Conservation (phyloP, 2,113 vertebrate genomes). For the Bambusicola thoracicus region DNA sequence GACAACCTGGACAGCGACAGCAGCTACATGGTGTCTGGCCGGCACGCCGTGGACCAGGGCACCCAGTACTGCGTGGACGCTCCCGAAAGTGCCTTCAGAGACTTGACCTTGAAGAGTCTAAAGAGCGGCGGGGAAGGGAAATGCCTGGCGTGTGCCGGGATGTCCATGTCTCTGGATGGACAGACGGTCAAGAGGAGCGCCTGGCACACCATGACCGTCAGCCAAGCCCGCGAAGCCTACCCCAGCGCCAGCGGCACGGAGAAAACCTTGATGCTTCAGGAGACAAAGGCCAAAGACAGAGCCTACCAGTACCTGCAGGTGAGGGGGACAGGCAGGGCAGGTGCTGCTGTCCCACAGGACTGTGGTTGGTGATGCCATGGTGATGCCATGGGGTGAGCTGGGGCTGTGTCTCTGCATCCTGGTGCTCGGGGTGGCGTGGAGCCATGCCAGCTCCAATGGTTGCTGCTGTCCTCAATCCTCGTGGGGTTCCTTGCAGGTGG, state of each 20-base stretch:
- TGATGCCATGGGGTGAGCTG: accelerated
- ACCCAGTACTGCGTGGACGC: conserved; percentile 88
- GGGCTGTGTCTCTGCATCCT: background rate
- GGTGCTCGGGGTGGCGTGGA: accelerated
- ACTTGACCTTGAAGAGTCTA: conserved; percentile 94
- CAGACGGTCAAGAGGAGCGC: conserved; percentile 95
- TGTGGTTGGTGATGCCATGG: accelerated
- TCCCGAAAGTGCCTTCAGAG: conserved; percentile 95
- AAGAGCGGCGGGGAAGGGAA: conserved; percentile 87
- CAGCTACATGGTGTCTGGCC: conserved; percentile 88
- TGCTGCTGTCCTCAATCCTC: background rate
- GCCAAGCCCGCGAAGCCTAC: conserved; percentile 95
- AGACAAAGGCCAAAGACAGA: conserved; percentile 92
- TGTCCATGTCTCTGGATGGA: conserved; percentile 89
- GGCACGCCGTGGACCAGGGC: conserved; percentile 77
- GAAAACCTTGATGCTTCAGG: conserved; percentile 91
- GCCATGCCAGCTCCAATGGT: background rate
- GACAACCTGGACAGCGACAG: conserved; percentile 99
- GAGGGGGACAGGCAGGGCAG: conserved; percentile 38
- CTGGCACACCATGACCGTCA: conserved; percentile 99
- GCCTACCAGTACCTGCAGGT: conserved; percentile 97
- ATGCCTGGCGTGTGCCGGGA: conserved; percentile 93
- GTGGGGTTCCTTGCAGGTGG: background rate
- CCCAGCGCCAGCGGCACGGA: conserved; percentile 85
- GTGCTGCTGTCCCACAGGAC: background rate